Evolutionary conservation across 2,888 invertebrate genomes (phyloP).

Genomic region (Adelphocoris suturalis): DNA sequence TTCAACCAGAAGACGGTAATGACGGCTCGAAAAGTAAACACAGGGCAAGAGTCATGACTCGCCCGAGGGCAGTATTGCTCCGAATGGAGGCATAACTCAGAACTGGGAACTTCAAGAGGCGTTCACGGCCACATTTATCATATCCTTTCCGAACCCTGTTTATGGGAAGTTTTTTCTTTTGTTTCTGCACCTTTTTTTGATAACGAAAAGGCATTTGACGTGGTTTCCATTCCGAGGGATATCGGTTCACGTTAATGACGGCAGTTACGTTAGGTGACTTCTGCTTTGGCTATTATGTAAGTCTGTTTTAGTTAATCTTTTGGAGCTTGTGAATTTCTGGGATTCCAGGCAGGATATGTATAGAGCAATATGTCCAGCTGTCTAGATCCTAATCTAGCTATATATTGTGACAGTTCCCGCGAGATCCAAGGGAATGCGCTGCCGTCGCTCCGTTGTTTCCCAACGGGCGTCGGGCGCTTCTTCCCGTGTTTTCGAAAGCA

Average conservation of each 20-base stretch:
- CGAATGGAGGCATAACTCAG: conserved; percentile 32
- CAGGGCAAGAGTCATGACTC: conserved; percentile 37
- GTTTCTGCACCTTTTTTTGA: background rate
- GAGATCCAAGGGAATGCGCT: too few relatives aligned
- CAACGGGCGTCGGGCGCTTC: too few relatives aligned
- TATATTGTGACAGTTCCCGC: too few relatives aligned
- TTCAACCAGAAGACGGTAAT: conserved; percentile 35
- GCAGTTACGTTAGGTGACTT: too few relatives aligned
- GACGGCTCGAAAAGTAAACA: conserved; percentile 26
- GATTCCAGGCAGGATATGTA: too few relatives aligned
- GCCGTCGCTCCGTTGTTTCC: too few relatives aligned
- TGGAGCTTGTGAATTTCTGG: too few relatives aligned
- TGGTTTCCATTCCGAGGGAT: background rate
- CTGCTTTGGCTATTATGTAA: too few relatives aligned
- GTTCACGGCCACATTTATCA: conserved; percentile 39
- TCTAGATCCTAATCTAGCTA: too few relatives aligned
- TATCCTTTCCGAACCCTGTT: background rate
- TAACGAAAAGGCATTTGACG: conserved; percentile 20
- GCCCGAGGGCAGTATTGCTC: conserved; percentile 14
- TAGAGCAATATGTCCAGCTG: too few relatives aligned
- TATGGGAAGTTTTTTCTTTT: background rate
- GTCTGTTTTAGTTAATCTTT: too few relatives aligned
- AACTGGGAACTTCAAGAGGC: conserved; percentile 9
- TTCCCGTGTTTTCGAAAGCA: too few relatives aligned
- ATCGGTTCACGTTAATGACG: background rate